Evolutionary conservation across 2,113 vertebrate species (phyloP).

Genomic region (Pachyramphus minor): DNA sequence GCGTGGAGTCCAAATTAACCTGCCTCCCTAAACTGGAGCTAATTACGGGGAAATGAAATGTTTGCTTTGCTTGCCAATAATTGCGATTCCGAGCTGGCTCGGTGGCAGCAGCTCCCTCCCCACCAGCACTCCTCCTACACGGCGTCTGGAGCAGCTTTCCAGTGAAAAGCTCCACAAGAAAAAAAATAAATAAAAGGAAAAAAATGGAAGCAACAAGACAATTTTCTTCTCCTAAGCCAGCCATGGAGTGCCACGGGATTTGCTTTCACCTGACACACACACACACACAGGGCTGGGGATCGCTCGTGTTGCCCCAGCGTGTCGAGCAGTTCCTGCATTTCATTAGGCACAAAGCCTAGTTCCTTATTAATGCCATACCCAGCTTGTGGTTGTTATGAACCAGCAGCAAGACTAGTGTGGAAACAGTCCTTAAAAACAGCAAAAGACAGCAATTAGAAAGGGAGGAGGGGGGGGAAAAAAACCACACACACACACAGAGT

Average conservation of each 20-base stretch:
- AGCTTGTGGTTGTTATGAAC: slow-evolving; percentile 3
- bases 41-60: slow-evolving; percentile 63
- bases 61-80: slow-evolving; percentile 60
- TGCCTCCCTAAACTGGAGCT: slow-evolving; percentile 50
- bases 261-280: background rate
- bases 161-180: background rate
- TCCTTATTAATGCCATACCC: slow-evolving; percentile 47
- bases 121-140: background rate
- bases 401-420: background rate
- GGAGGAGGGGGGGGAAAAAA: background rate
- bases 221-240: background rate
- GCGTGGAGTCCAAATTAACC: slow-evolving; percentile 52
- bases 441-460: slow-evolving; percentile 35
- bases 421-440: slow-evolving; percentile 33
- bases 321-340: background rate
- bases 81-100: slow-evolving; percentile 32
- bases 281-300: background rate
- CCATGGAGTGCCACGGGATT: background rate
- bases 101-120: slow-evolving; percentile 4
- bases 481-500: background rate
- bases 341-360: slow-evolving; percentile 44
- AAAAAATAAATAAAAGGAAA: background rate
- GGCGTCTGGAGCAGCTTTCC: background rate
- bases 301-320: background rate
- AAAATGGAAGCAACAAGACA: background rate